Conservation (phyloP, 2,888 invertebrate species). For the Melanostoma scalare region DNA sequence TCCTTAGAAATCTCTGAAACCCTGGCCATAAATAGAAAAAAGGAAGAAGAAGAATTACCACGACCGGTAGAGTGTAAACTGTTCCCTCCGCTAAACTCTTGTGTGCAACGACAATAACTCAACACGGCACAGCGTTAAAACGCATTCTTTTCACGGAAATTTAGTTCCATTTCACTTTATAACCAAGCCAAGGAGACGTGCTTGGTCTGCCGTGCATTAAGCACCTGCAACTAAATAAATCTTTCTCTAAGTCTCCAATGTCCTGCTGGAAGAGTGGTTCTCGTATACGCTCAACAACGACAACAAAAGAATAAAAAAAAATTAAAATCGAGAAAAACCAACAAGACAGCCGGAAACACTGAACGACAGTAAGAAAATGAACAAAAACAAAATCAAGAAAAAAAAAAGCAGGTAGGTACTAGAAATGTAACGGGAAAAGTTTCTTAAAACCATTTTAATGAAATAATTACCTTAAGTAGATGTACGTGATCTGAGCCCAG, state of each 20-base stretch:
- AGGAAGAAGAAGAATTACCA: too few relatives aligned
- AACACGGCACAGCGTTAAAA: slow-evolving; percentile 56
- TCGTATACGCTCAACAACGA: slow-evolving; percentile 14
- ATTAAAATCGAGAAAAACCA: slow-evolving; percentile 18
- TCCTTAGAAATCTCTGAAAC: too few relatives aligned
- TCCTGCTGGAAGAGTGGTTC: slow-evolving; percentile 15
- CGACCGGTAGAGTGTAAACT: too few relatives aligned
- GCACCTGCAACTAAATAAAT: slow-evolving; percentile 72
- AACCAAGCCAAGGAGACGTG: slow-evolving; percentile 58
- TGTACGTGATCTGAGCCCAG: slow-evolving; percentile 65
- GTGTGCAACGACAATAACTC: slow-evolving; percentile 52
- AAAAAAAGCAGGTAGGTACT: neutral
- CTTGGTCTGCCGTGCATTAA: slow-evolving; percentile 59
- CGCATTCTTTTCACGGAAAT: slow-evolving; percentile 69
- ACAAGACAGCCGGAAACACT: slow-evolving; percentile 58
- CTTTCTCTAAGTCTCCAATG: slow-evolving; percentile 35
- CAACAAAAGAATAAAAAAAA: slow-evolving; percentile 15
- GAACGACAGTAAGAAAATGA: slow-evolving; percentile 25
- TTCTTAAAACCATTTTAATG: slow-evolving; percentile 70
- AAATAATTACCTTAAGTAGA: slow-evolving; percentile 73
- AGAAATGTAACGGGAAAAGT: neutral
- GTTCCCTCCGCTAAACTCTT: neutral
- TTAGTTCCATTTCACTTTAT: slow-evolving; percentile 63
- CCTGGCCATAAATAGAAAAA: too few relatives aligned
- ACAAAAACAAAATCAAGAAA: slow-evolving; percentile 20